Evolutionary conservation across 1,140 invertebrate genomes (phyloP).

Genomic region (Araneus ventricosus): DNA sequence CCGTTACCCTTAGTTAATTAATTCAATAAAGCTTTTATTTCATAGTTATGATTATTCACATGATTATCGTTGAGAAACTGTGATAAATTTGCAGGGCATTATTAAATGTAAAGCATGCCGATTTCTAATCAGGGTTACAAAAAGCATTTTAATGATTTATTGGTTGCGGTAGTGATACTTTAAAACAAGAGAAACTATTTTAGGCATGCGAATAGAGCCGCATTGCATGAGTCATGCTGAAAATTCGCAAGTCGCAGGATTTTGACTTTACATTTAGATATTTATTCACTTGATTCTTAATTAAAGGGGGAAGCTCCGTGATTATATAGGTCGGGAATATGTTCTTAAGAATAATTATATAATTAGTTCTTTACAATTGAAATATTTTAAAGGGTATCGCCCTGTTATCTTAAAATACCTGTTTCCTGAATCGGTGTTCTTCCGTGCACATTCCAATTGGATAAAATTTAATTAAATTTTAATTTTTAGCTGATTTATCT

Average conservation of each 20-base stretch:
- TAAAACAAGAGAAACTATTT: not conserved
- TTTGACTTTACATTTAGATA: not conserved
- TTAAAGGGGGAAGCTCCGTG: too few species aligned
- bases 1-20: not conserved
- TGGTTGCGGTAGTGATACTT: not conserved
- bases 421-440: not conserved
- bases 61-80: not conserved
- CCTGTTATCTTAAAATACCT: constrained; percentile 43
- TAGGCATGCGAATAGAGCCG: constrained; percentile 37
- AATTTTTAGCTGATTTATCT: not conserved
- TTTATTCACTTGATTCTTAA: not conserved
- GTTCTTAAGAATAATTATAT: too few species aligned
- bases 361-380: not conserved
- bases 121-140: not conserved
- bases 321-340: too few species aligned
- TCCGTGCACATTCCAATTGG: not conserved
- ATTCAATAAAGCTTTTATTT: constrained; percentile 22
- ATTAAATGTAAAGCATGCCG: not conserved
- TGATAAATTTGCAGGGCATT: not conserved
- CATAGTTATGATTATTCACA: not conserved
- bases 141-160: not conserved
- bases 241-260: not conserved
- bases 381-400: constrained; percentile 36
- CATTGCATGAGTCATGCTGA: constrained; percentile 56
- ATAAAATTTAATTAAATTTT: not conserved